These are phyloP conservation scores for Tanytarsus gracilentus DNA, from an alignment of 2,888 invertebrate genomes.

Conservation along the genomic window DNA sequence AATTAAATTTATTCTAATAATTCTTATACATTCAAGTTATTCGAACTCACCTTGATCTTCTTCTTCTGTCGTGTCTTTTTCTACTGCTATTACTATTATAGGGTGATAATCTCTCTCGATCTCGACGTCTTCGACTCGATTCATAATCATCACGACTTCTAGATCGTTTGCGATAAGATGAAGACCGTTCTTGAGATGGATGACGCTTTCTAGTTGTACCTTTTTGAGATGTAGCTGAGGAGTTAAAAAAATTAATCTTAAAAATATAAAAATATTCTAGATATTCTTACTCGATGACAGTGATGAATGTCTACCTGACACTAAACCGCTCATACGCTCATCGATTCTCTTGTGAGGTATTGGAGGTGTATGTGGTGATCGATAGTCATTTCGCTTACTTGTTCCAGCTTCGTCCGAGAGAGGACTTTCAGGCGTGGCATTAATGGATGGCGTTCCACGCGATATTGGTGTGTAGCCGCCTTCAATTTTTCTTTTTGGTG, in stretches of 20 bases:
- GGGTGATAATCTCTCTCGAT: not conserved
- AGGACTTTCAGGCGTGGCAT: slow-evolving; percentile 9
- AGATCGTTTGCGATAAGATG: slow-evolving; percentile 21
- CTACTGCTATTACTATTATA: slow-evolving; percentile 9
- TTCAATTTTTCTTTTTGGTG: slow-evolving; percentile 35
- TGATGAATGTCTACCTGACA: slow-evolving; percentile 20
- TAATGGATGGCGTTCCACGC: slow-evolving; percentile 18
- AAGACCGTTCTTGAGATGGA: slow-evolving; percentile 3
- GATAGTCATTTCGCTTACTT: slow-evolving; percentile 21
- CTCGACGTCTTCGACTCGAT: not conserved
- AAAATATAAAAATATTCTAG: not conserved
- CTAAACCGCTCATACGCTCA: not conserved
- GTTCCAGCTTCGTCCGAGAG: not conserved
- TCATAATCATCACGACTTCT: slow-evolving; percentile 22
- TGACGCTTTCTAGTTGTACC: slow-evolving; percentile 10
- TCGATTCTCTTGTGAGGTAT: slow-evolving; percentile 29
- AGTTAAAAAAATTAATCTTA: not conserved
- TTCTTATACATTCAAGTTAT: not conserved
- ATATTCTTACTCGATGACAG: slow-evolving; percentile 13
- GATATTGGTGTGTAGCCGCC: slow-evolving; percentile 37
- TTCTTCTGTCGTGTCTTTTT: slow-evolving; percentile 3
- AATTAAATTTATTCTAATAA: not conserved
- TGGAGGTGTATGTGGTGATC: slow-evolving; percentile 43
- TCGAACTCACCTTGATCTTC: slow-evolving; percentile 20
- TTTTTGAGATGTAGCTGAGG: slow-evolving; percentile 6